phyloP scores from a whole-genome alignment of 1,140 invertebrate genomes.

The Steinernema feltiae region DNA sequence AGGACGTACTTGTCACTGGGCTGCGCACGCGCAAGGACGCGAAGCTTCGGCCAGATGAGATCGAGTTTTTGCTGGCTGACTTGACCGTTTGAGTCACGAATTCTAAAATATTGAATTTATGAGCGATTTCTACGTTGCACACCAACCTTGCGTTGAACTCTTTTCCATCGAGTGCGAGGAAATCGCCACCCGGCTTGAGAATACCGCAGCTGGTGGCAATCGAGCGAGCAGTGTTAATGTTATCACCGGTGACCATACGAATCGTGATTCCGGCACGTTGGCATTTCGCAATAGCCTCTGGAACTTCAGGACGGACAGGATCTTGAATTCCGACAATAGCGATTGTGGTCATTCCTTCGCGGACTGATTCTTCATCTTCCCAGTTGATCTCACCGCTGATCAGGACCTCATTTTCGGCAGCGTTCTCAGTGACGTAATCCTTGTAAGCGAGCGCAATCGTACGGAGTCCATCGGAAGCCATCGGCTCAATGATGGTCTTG shows the following conservation, averaged over 20 bases:
- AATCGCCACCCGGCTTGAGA: conserved; percentile 60
- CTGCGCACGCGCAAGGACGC: conserved; percentile 57
- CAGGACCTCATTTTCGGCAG: conserved; percentile 17
- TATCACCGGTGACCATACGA: conserved; percentile 59
- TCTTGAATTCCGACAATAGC: conserved; percentile 58
- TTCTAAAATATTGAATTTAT: conserved; percentile 70
- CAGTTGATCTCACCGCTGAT: conserved; percentile 47
- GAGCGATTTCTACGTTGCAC: neutral
- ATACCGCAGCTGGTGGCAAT: conserved; percentile 58
- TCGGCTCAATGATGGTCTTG: conserved; percentile 91
- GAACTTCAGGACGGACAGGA: conserved; percentile 52
- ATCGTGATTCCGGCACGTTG: conserved; percentile 58
- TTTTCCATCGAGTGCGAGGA: conserved; percentile 91
- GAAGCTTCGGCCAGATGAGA: conserved; percentile 79
- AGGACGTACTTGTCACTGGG: conserved; percentile 58
- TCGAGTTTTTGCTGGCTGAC: conserved; percentile 66
- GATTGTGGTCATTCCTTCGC: conserved; percentile 54
- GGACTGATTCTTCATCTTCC: conserved; percentile 55
- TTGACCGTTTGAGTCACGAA: conserved; percentile 68
- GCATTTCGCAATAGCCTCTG: conserved; percentile 57
- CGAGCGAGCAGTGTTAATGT: conserved; percentile 57
- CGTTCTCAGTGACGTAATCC: conserved; percentile 73
- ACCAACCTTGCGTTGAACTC: conserved; percentile 82
- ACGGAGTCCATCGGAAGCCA: conserved; percentile 93
- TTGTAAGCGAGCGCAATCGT: conserved; percentile 64